Evolutionary conservation across 2,797 vertebrate species (phyloP), one percentile per base, ranked within the genome.

Genomic region (Allobates femoralis): DNA sequence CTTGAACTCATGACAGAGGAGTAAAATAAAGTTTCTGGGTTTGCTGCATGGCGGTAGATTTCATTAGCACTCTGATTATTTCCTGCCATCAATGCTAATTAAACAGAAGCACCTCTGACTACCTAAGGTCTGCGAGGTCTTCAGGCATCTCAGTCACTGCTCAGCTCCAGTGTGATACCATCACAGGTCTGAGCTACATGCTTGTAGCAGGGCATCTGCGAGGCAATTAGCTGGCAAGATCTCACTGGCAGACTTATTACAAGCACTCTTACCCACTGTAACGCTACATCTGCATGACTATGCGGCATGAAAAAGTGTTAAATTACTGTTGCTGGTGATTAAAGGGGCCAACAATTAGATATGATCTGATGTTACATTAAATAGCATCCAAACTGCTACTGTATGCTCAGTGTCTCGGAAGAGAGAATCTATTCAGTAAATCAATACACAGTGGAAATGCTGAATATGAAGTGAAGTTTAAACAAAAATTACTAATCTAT

Each of bases 31-130:
- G 0, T 85, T 71, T 89, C 75, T 89, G 19, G 50, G 83, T 83
- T 79, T 81, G 12, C 0, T 2, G 62, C 3, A 67, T 37, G 88
- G 37, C 71, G 85, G 16, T 21, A 89, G 81, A 78, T 88, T 87
- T n/a, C 41, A 74, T 60, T 88, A 88, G 30, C 28, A 89, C 81
- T 91, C 81, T 60, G 64, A 28, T 81, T 1, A 88, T 87, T 78
- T 89, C 0, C 15, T 87, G 62, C 86, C 76, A 51, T 90, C 56
- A 90, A 19, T 85, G 90, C 4, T 69, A 67, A 90, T 86, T 87
- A 55, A 26, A 56, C 8, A 0, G 87, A 89, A 89, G 88, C 86
- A 86, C 41, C 85, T 19, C 75, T 87, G 18, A 15, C 90, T 88
- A 88, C 12, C 11, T 89, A 1, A 83, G 83, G 62, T 89, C 80